phyloP scores from a whole-genome alignment of 2,888 invertebrate genomes.

The Hypena proboscidalis region DNA sequence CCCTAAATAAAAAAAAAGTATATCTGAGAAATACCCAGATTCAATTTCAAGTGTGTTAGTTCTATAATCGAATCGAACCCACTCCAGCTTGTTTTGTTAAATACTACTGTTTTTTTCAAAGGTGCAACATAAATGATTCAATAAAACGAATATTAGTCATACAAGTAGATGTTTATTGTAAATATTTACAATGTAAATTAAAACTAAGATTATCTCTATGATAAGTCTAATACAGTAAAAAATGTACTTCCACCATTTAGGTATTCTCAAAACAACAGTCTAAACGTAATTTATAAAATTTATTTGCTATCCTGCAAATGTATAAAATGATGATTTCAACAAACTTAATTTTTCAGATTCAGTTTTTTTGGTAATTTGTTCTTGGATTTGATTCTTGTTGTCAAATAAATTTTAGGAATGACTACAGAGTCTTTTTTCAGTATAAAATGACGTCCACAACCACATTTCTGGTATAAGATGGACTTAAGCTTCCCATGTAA shows the following conservation, averaged over 20 bases:
- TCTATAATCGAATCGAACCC: no score
- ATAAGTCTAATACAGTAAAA: conserved; percentile 55
- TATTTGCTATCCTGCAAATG: conserved; percentile 8
- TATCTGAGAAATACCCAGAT: no score
- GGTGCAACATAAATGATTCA: neutral
- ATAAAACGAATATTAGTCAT: conserved; percentile 10
- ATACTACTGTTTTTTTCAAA: no score
- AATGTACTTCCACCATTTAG: conserved; percentile 60
- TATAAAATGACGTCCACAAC: no score
- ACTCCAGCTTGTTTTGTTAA: no score
- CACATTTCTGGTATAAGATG: no score
- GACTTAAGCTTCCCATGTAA: no score
- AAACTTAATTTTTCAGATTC: neutral
- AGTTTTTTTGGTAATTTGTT: conserved; percentile 9
- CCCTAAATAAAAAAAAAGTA: no score
- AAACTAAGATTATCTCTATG: conserved; percentile 52
- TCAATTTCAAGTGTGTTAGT: no score
- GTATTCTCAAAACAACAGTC: conserved; percentile 19
- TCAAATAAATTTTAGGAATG: neutral
- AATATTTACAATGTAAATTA: conserved; percentile 71
- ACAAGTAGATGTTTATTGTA: conserved; percentile 59
- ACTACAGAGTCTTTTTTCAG: no score
- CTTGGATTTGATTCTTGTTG: neutral
- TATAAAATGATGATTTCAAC: neutral
- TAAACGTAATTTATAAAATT: conserved; percentile 1